These are phyloP conservation scores for Saturnia japonica DNA, from an alignment of 2,888 invertebrate genomes.

Conservation along the genomic window DNA sequence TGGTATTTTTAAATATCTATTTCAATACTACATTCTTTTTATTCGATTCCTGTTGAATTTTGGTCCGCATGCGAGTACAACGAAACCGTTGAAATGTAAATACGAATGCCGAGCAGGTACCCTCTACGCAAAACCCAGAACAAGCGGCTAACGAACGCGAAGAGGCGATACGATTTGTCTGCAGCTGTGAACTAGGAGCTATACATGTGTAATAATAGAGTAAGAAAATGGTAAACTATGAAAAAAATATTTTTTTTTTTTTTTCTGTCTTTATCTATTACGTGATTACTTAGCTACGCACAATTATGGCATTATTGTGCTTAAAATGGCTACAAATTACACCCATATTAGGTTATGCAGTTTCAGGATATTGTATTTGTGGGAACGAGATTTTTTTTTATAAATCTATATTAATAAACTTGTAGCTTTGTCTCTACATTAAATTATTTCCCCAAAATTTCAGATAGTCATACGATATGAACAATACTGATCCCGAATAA, in stretches of 20 bases:
- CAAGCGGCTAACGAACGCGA: slow-evolving; percentile 73
- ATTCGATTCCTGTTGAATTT: slow-evolving; percentile 35
- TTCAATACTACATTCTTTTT: slow-evolving; percentile 14
- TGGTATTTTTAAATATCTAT: neutral
- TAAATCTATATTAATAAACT: neutral
- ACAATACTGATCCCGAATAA: too few relatives aligned
- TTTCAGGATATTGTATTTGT: neutral
- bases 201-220: slow-evolving; percentile 5
- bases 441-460: too few relatives aligned
- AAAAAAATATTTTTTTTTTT: neutral
- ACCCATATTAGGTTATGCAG: too few relatives aligned
- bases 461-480: too few relatives aligned
- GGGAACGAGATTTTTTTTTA: neutral
- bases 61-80: slow-evolving; percentile 48
- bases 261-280: too few relatives aligned
- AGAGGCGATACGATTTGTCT: slow-evolving; percentile 62
- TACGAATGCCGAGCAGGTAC: slow-evolving; percentile 39
- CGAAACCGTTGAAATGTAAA: slow-evolving; percentile 63
- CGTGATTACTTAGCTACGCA: too few relatives aligned
- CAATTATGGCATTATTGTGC: too few relatives aligned
- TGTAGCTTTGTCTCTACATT: too few relatives aligned
- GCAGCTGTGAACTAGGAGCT: slow-evolving; percentile 34
- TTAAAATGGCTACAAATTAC: too few relatives aligned
- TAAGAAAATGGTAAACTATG: neutral
- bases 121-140: slow-evolving; percentile 53